These are phyloP conservation scores for Macrophya annulata DNA, from an alignment of 2,888 invertebrate genomes.

Conservation along the genomic window DNA sequence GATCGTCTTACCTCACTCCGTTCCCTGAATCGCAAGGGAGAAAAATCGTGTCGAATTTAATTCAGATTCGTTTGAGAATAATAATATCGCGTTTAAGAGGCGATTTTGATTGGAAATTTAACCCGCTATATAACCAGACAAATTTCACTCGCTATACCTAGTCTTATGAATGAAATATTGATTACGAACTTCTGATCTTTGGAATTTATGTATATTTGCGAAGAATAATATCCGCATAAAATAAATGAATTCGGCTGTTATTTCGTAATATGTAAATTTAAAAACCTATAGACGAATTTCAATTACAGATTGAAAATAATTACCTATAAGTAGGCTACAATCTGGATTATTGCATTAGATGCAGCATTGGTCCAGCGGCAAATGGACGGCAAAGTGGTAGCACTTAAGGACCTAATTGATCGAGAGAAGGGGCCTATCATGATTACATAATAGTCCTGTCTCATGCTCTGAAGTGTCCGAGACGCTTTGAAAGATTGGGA, in stretches of 20 bases:
- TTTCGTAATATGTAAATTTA: too few species aligned
- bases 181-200: background rate
- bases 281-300: background rate
- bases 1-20: background rate
- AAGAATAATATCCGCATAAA: background rate
- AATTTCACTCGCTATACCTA: background rate
- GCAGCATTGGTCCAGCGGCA: background rate
- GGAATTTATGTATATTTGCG: background rate
- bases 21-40: background rate
- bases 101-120: background rate
- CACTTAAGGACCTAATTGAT: conserved; percentile 39
- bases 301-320: background rate
- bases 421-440: conserved; percentile 9
- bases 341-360: conserved; percentile 27
- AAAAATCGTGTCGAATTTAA: conserved; percentile 30
- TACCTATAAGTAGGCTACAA: background rate
- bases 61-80: conserved; percentile 5
- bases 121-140: background rate
- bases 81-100: background rate
- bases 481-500: background rate
- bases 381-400: conserved; percentile 24
- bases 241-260: too few species aligned
- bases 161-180: background rate
- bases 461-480: background rate
- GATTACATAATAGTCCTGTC: conserved; percentile 20